Evolutionary conservation across 2,113 vertebrate genomes (phyloP).

Genomic region (Leptobrachium ailaonicum): DNA sequence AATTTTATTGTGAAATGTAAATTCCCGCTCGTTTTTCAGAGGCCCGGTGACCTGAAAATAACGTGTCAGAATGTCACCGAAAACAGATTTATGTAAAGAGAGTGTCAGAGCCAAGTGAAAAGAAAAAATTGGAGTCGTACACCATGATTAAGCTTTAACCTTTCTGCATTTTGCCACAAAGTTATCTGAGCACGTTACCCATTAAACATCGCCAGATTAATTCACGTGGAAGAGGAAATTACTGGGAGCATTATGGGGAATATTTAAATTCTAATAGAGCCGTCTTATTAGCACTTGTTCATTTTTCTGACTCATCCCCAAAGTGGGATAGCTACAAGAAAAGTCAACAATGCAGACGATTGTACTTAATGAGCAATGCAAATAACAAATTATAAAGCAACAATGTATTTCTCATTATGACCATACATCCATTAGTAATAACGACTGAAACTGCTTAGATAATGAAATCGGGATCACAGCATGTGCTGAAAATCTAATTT

Average conservation of each 20-base stretch:
- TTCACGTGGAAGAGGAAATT: neutral
- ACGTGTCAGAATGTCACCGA: too few relatives aligned
- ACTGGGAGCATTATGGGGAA: neutral
- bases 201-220: neutral
- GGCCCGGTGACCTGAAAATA: too few relatives aligned
- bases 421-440: neutral
- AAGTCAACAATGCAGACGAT: neutral
- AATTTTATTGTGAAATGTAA: too few relatives aligned
- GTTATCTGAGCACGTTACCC: neutral
- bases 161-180: neutral
- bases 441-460: too few relatives aligned
- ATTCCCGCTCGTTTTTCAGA: too few relatives aligned
- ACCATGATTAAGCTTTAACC: too few relatives aligned
- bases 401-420: neutral
- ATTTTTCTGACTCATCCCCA: neutral
- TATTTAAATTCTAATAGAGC: neutral
- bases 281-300: neutral
- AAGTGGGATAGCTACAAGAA: neutral
- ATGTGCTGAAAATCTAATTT: too few relatives aligned
- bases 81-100: too few relatives aligned
- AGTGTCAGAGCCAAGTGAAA: too few relatives aligned
- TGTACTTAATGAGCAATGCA: neutral
- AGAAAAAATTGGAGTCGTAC: too few relatives aligned
- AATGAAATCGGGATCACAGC: too few relatives aligned
- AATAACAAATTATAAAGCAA: neutral